Evolutionary conservation across 2,113 vertebrate genomes (phyloP).

Genomic region (Perccottus glenii): DNA sequence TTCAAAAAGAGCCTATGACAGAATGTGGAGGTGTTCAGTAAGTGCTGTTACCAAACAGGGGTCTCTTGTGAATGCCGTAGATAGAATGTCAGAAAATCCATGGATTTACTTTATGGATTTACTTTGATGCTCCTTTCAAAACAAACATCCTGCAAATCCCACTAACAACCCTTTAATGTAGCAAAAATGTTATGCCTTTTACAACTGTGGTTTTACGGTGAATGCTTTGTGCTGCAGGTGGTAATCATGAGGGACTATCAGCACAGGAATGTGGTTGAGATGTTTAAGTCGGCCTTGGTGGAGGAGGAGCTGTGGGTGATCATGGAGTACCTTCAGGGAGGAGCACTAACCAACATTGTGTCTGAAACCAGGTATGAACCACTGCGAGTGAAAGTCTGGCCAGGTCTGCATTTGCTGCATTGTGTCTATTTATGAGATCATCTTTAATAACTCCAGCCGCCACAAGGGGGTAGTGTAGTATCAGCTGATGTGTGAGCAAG

Average conservation of each 20-base stretch:
- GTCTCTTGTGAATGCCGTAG: neutral
- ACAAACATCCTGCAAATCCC: neutral
- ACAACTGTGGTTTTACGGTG: neutral
- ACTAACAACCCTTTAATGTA: neutral
- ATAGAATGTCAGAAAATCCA: neutral
- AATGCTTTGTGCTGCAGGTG: slow-evolving; percentile 81
- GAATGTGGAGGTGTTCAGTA: neutral
- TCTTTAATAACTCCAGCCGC: slow-evolving; percentile 37
- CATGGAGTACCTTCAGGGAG: slow-evolving; percentile 98
- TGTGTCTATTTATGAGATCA: slow-evolving; percentile 21
- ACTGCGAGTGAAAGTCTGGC: neutral
- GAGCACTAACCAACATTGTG: slow-evolving; percentile 96
- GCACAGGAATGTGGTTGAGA: slow-evolving; percentile 95
- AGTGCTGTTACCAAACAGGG: neutral
- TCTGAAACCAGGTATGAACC: slow-evolving; percentile 92
- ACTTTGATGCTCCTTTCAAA: neutral
- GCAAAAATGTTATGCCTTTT: neutral
- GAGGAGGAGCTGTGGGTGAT: slow-evolving; percentile 99
- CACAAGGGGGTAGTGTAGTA: slow-evolving; percentile 77
- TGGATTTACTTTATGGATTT: neutral
- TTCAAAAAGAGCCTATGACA: too few relatives aligned
- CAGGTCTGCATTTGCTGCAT: slow-evolving; percentile 8
- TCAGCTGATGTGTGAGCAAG: slow-evolving; percentile 17
- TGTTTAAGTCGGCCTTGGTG: slow-evolving; percentile 98
- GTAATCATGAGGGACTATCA: slow-evolving; percentile 99